Percentiles rank a stretch among this genome's conserved stretches.
phyloP scores from a whole-genome alignment of 2,797 vertebrate species.

The Cichlasoma orientale region DNA sequence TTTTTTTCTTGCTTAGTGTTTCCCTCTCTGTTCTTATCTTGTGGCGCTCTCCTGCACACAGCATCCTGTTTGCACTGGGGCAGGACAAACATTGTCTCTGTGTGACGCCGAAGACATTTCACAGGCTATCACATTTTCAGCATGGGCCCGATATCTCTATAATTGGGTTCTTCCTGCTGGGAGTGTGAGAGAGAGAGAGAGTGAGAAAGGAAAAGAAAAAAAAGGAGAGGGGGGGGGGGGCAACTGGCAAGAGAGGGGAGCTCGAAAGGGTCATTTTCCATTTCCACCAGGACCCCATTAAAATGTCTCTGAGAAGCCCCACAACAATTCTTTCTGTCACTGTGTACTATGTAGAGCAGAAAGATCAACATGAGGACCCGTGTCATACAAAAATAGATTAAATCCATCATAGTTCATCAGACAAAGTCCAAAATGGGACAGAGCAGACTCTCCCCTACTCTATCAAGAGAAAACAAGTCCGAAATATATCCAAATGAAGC shows the following conservation, averaged over 20 bases:
- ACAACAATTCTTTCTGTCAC: constrained; percentile 36
- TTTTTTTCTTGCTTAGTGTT: constrained; percentile 33
- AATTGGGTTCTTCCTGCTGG: constrained; percentile 81
- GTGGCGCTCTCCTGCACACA: constrained; percentile 67
- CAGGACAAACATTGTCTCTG: constrained; percentile 80
- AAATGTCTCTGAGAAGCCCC: constrained; percentile 36
- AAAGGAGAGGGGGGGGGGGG: background rate
- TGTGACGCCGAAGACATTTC: constrained; percentile 79
- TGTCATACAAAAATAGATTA: constrained; percentile 44
- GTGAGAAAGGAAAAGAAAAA: background rate
- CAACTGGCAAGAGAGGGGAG: background rate
- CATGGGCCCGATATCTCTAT: constrained; percentile 74
- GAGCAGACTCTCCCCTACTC: constrained; percentile 14
- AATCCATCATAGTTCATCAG: constrained; percentile 40
- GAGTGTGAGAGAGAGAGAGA: constrained; percentile 47
- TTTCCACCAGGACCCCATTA: constrained; percentile 61
- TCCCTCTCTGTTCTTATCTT: constrained; percentile 76
- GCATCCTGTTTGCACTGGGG: constrained; percentile 84
- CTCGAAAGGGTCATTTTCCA: constrained; percentile 31
- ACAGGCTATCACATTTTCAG: constrained; percentile 81
- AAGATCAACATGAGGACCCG: constrained; percentile 40
- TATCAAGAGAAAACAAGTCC: constrained; percentile 3
- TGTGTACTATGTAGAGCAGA: constrained; percentile 30
- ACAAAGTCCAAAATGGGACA: constrained; percentile 55
- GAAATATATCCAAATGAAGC: constrained; percentile 58